Percentiles rank a stretch among this genome's conserved stretches.
phyloP scores from a whole-genome alignment of 1,140 invertebrate genomes.

The Gryllus bimaculatus region DNA sequence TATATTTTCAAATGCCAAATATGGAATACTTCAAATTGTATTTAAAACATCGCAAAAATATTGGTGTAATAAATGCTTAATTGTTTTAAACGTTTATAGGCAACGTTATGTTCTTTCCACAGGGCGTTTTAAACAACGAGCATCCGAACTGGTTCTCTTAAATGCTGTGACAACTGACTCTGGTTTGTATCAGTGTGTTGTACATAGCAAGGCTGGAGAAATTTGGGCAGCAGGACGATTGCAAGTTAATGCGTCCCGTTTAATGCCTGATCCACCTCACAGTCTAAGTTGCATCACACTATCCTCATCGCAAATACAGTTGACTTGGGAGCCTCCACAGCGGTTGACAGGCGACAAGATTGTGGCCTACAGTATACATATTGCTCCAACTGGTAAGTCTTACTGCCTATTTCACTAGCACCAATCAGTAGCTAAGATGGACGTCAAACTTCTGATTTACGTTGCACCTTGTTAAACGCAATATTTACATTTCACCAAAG shows the following conservation, averaged over 20 bases:
- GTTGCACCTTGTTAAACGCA: too few relatives aligned
- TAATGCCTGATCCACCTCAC: conserved; percentile 47
- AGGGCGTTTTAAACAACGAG: conserved; percentile 44
- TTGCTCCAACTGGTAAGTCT: conserved; percentile 42
- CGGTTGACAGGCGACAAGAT: conserved; percentile 35
- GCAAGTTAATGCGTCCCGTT: conserved; percentile 41
- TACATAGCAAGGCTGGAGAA: conserved; percentile 53
- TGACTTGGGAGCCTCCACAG: conserved; percentile 43
- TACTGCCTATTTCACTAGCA: too few relatives aligned
- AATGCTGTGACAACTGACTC: conserved; percentile 55
- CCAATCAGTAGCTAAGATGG: too few relatives aligned
- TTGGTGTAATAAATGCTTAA: too few relatives aligned
- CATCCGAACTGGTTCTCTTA: conserved; percentile 47
- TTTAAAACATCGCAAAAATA: too few relatives aligned
- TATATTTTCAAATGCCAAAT: too few relatives aligned
- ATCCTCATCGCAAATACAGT: conserved; percentile 43
- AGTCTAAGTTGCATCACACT: conserved; percentile 43
- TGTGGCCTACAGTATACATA: conserved; percentile 54
- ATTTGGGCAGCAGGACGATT: conserved; percentile 48
- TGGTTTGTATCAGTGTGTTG: conserved; percentile 69
- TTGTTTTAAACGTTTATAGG: not conserved
- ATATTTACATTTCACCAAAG: too few relatives aligned
- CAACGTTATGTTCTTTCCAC: not conserved
- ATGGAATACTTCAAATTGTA: too few relatives aligned
- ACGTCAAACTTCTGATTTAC: too few relatives aligned